Evolutionary conservation across 2,113 vertebrate species (phyloP).

Genomic region (Xenopus borealis): DNA sequence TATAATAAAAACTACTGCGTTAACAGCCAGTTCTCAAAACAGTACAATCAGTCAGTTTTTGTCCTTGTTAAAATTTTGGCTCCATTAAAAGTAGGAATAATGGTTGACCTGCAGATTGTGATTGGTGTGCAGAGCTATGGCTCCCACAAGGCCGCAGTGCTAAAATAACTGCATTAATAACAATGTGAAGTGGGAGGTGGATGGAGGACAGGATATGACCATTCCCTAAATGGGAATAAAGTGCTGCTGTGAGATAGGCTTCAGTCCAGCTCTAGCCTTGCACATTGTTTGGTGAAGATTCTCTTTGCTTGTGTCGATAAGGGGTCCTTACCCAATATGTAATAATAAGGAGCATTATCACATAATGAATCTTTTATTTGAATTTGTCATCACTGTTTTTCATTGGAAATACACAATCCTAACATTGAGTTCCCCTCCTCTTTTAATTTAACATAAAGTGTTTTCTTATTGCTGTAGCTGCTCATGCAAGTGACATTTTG

Average conservation of each 20-base stretch:
- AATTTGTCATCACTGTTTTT: too few species aligned
- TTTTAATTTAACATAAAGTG: too few species aligned
- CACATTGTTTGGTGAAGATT: not conserved
- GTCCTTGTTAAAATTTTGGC: too few species aligned
- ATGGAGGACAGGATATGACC: not conserved
- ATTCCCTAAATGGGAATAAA: constrained; percentile 5
- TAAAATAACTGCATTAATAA: not conserved
- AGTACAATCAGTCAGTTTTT: too few species aligned
- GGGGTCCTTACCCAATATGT: not conserved
- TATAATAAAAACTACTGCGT: too few species aligned
- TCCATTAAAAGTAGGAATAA: too few species aligned
- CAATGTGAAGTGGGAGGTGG: not conserved
- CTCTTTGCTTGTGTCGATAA: constrained; percentile 34
- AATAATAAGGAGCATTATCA: not conserved
- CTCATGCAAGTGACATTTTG: too few species aligned
- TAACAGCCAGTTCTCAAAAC: too few species aligned
- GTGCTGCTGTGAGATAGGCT: constrained; percentile 1
- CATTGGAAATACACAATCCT: too few species aligned
- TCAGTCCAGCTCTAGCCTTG: constrained; percentile 6
- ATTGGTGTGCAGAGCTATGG: not conserved
- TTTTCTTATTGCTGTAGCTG: too few species aligned
- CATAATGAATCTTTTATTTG: not conserved
- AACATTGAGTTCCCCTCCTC: too few species aligned
- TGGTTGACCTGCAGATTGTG: too few species aligned
- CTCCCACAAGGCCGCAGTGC: not conserved